Evolutionary conservation across 2,888 invertebrate genomes (phyloP).

Genomic region (Sturmia bella): DNA sequence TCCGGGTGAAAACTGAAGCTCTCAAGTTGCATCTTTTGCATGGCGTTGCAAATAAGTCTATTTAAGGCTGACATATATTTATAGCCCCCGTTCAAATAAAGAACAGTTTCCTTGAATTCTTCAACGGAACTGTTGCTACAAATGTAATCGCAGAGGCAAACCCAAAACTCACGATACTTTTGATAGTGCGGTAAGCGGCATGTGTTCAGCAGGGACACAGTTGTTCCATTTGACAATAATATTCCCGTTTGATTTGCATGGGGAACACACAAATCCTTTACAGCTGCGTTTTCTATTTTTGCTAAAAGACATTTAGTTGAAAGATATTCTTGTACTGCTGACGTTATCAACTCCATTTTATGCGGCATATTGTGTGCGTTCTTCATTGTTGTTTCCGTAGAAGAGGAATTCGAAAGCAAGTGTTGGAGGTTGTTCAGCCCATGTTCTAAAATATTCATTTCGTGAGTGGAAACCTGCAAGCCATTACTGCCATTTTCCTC

Average conservation of each 20-base stretch:
- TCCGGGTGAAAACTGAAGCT: slow-evolving; percentile 75
- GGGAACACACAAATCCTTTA: slow-evolving; percentile 69
- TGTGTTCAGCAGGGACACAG: slow-evolving; percentile 73
- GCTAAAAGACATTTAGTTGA: slow-evolving; percentile 73
- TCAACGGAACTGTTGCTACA: slow-evolving; percentile 24
- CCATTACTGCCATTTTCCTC: background rate
- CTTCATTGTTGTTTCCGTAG: slow-evolving; percentile 21
- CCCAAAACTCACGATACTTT: slow-evolving; percentile 70
- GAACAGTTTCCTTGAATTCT: slow-evolving; percentile 71
- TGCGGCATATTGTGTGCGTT: slow-evolving; percentile 35
- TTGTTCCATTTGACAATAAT: slow-evolving; percentile 72
- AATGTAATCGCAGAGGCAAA: slow-evolving; percentile 56
- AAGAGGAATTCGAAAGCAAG: slow-evolving; percentile 7
- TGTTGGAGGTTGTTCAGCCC: slow-evolving; percentile 57
- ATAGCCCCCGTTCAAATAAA: slow-evolving; percentile 74
- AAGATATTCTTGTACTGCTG: slow-evolving; percentile 76
- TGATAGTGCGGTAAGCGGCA: slow-evolving; percentile 70
- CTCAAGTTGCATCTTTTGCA: slow-evolving; percentile 73
- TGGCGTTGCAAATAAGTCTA: slow-evolving; percentile 70
- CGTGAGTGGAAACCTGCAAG: background rate
- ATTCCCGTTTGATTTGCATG: slow-evolving; percentile 74
- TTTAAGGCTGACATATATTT: slow-evolving; percentile 76
- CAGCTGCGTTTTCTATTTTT: slow-evolving; percentile 40
- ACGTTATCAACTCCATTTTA: slow-evolving; percentile 69
- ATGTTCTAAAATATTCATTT: slow-evolving; percentile 54